Evolutionary conservation across 2,797 vertebrate genomes (phyloP), one percentile per base, ranked within the genome.

Genomic region (Gambelia wislizenii): DNA sequence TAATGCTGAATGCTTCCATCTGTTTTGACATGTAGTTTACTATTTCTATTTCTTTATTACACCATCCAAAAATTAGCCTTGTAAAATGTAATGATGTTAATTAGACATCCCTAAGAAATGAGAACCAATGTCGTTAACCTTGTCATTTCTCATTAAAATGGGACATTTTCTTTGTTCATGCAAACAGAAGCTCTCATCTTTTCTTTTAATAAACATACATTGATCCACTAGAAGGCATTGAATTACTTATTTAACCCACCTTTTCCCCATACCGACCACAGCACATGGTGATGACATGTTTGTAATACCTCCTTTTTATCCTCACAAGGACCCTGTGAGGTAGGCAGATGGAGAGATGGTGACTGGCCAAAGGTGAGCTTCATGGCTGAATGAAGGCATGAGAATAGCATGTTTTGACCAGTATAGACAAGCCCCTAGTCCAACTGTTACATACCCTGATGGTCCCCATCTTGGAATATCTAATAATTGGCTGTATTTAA

Each of bases 31-130:
- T 56, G 83, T 52, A 47, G 7, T 89, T 79, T 72, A 36, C 30
- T 39, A 72, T 84, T 22, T 87, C 42, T 67, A 39, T 80, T 85
- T n/a, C 84, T 86, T 75, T 81, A 85, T 85, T 74, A 64, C 47
- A 42, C 83, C 88, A 52, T 86, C 67, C 81, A 49, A 74, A 85
- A 52, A 25, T 64, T 81, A 64, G 42, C 69, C 67, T 82, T 82
- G 69, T 89, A 85, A 86, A 86, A 89, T 81, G 67, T 75, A 86
- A 52, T 39, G 42, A 56, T 81, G 84, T 86, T 85, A 89, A 89
- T 86, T 86, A 86, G 83, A 39, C n/a, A 85, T 75, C 39, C 77
- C 77, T 42, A 16, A 82, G 87, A 84, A 70, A 78, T 54, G 39
- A 70, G 69, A n/a, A 12, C 77, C 75, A 74, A 49, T 47, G 22